Percentiles rank a stretch among this genome's conserved stretches.
Evolutionary conservation across 2,797 vertebrate genomes (phyloP).

Genomic region (Siniperca scherzeri): DNA sequence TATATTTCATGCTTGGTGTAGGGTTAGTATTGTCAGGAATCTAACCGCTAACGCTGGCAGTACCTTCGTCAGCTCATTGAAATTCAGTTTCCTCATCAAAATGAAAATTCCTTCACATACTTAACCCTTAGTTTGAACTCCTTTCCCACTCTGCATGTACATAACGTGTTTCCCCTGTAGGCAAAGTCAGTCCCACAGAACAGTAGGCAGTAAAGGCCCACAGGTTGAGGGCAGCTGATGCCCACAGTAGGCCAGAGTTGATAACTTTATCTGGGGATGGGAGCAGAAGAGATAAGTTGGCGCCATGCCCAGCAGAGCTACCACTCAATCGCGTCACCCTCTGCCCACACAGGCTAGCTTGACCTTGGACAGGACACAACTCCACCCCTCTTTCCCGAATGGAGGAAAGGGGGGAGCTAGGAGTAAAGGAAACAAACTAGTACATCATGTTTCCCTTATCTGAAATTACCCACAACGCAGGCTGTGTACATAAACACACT

Average conservation of each 20-base stretch:
- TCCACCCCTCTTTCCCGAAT: conserved; percentile 27
- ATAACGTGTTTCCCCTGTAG: conserved; percentile 2
- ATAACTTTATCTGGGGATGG: conserved; percentile 67
- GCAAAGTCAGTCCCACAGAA: conserved; percentile 39
- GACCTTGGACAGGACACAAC: conserved; percentile 72
- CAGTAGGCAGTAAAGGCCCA: conserved; percentile 49
- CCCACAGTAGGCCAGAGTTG: conserved; percentile 62
- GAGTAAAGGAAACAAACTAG: conserved; percentile 63
- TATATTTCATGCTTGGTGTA: neutral
- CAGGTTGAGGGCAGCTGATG: conserved; percentile 53
- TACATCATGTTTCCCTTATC: conserved; percentile 76
- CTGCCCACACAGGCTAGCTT: conserved; percentile 66
- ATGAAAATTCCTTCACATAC: conserved; percentile 30
- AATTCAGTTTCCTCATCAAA: conserved; percentile 52
- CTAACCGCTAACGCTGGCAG: conserved; percentile 5
- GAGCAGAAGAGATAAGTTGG: conserved; percentile 67
- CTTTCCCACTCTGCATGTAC: conserved; percentile 15
- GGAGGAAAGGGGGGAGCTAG: conserved; percentile 72
- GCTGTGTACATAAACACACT: conserved; percentile 47
- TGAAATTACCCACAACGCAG: conserved; percentile 52
- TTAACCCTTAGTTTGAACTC: conserved; percentile 56
- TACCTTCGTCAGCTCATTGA: conserved; percentile 22
- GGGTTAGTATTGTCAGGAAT: conserved; percentile 11
- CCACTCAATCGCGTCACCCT: conserved; percentile 58
- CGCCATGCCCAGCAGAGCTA: conserved; percentile 62